Evolutionary conservation across 2,888 invertebrate species (phyloP).

Genomic region (Chrysotoxum bicinctum): DNA sequence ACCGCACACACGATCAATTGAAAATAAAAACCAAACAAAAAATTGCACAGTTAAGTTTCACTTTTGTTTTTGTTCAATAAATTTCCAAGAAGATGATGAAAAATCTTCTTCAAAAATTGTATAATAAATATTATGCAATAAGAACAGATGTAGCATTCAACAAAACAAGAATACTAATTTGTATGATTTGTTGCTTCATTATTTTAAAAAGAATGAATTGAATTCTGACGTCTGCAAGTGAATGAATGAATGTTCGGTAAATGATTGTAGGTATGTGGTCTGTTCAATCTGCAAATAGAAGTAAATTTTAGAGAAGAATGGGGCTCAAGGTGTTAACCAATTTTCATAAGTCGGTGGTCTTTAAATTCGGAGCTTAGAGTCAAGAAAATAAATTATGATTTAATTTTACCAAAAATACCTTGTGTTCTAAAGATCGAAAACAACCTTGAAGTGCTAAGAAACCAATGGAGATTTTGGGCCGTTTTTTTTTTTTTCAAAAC

Average conservation of each 20-base stretch:
- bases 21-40: not conserved
- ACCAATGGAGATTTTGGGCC: too few relatives aligned
- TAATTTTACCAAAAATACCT: too few relatives aligned
- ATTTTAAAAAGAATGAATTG: not conserved
- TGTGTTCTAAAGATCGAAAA: too few relatives aligned
- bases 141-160: not conserved
- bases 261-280: not conserved
- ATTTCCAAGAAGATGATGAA: not conserved
- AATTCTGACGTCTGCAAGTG: too few relatives aligned
- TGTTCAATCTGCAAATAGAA: not conserved
- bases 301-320: too few relatives aligned
- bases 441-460: too few relatives aligned
- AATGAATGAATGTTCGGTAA: not conserved
- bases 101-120: not conserved
- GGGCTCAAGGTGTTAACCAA: too few relatives aligned
- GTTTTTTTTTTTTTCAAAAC: too few relatives aligned
- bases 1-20: not conserved
- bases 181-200: not conserved
- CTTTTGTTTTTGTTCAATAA: constrained; percentile 15
- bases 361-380: too few relatives aligned
- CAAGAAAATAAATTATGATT: too few relatives aligned
- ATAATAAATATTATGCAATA: not conserved
- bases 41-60: constrained; percentile 15
- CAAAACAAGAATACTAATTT: not conserved
- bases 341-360: too few relatives aligned